A percentile compares a stretch with the other conserved stretches of the same genome.
Evolutionary conservation across 2,797 vertebrate species (phyloP).

Genomic region (Eupleurogrammus muticus): DNA sequence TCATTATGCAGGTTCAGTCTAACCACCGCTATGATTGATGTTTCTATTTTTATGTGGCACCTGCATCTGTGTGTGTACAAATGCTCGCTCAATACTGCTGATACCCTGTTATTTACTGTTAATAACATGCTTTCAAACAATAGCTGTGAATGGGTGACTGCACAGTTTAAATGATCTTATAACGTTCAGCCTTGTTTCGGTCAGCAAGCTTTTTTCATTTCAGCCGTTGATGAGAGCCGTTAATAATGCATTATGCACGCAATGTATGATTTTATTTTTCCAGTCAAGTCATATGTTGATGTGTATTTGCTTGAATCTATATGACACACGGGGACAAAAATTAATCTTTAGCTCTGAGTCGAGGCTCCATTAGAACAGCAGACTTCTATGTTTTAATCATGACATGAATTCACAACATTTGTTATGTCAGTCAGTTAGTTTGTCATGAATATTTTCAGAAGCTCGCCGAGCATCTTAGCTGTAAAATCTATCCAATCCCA

Average conservation of each 20-base stretch:
- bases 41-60: conserved; percentile 47
- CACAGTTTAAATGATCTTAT: conserved; percentile 17
- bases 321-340: conserved; percentile 6
- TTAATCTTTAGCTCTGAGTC: neutral
- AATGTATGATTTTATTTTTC: conserved; percentile 28
- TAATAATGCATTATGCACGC: conserved; percentile 26
- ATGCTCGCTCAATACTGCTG: conserved; percentile 29
- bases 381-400: conserved; percentile 31
- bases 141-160: conserved; percentile 27
- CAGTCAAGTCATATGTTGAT: conserved; percentile 12
- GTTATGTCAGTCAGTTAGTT: conserved; percentile 41
- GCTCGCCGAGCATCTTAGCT: conserved; percentile 43
- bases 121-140: conserved; percentile 25
- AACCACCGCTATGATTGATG: conserved; percentile 37
- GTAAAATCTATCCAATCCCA: conserved; percentile 54
- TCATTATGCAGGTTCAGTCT: conserved; percentile 43
- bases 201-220: conserved; percentile 34
- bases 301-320: conserved; percentile 26
- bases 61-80: conserved; percentile 35
- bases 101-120: conserved; percentile 25
- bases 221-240: neutral
- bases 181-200: conserved; percentile 19
- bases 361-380: conserved; percentile 25
- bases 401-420: conserved; percentile 53
- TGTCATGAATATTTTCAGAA: conserved; percentile 46